Evolutionary conservation across 2,888 invertebrate species (phyloP).

Genomic region (Kryphioiulus occultus): DNA sequence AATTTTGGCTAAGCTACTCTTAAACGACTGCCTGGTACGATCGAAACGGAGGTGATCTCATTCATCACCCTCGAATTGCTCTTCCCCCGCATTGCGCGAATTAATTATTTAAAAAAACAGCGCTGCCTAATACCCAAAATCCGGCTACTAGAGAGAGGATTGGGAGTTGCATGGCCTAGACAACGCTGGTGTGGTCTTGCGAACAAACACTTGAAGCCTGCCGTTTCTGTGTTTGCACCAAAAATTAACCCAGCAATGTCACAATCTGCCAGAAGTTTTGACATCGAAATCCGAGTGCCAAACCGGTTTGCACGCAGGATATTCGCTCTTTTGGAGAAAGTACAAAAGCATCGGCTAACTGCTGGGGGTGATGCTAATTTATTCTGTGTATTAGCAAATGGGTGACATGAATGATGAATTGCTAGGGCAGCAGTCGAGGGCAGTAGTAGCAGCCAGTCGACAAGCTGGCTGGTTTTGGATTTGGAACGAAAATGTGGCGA

Average conservation of each 20-base stretch:
- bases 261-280: not conserved
- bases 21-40: not conserved
- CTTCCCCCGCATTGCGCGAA: not conserved
- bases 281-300: not conserved
- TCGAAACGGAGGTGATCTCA: not conserved
- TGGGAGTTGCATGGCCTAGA: not conserved
- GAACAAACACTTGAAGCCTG: not conserved
- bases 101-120: not conserved
- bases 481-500: no score
- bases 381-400: not conserved
- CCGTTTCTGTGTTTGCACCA: not conserved
- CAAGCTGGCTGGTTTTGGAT: no score
- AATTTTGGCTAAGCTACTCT: not conserved
- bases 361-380: constrained; percentile 2
- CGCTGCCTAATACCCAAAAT: not conserved
- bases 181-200: not conserved
- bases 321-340: not conserved
- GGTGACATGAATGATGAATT: not conserved
- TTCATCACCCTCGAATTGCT: not conserved
- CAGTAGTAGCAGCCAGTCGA: no score
- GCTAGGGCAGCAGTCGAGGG: not conserved
- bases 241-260: not conserved
- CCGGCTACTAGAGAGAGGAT: not conserved
- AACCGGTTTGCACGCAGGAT: not conserved
- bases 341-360: not conserved